Evolutionary conservation across 2,113 vertebrate species (phyloP).

Genomic region (Leptobrachium ailaonicum): DNA sequence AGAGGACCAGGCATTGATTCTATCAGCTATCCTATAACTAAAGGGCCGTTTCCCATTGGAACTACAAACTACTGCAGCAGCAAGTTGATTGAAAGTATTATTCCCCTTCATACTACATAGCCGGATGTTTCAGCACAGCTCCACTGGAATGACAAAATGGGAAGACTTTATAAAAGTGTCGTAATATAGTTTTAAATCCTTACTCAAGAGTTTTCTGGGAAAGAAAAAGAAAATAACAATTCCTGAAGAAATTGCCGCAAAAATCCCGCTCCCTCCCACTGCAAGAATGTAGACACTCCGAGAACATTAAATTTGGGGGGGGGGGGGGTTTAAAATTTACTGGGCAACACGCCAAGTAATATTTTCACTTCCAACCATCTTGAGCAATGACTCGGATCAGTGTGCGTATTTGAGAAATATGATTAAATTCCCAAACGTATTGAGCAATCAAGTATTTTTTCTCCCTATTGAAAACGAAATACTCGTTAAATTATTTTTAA

Average conservation of each 20-base stretch:
- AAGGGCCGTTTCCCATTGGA: no score
- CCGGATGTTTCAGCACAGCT: no score
- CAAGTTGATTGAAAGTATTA: no score
- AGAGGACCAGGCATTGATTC: no score
- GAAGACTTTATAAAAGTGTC: no score
- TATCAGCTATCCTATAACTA: no score
- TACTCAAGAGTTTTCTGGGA: background rate
- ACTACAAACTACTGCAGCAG: no score
- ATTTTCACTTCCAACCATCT: background rate
- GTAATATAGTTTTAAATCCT: background rate
- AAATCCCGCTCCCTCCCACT: background rate
- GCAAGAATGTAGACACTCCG: conserved; percentile 21
- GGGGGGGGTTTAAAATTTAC: background rate
- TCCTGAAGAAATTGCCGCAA: background rate
- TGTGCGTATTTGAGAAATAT: background rate
- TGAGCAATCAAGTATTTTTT: background rate
- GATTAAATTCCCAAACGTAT: background rate
- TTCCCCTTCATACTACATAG: no score
- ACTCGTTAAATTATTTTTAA: background rate
- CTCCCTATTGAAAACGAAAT: background rate
- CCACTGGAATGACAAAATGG: no score
- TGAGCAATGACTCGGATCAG: background rate
- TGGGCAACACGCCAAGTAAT: background rate
- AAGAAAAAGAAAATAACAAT: background rate
- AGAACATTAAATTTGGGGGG: conserved; percentile 4